Evolutionary conservation across 2,113 vertebrate genomes (phyloP).

Genomic region (Sardina pilchardus): DNA sequence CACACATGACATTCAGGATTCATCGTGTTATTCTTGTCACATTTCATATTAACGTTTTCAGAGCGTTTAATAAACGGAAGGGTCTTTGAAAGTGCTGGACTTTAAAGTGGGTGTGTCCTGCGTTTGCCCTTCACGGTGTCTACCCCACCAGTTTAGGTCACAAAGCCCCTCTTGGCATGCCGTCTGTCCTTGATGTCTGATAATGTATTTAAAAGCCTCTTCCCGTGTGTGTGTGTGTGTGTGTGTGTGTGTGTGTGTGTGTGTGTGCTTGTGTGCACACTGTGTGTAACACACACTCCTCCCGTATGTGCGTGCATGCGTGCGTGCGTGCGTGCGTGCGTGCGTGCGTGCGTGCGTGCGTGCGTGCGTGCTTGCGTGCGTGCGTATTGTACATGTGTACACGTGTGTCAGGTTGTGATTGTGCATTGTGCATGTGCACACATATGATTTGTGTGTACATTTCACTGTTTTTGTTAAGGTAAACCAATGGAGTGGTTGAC

Average conservation of each 20-base stretch:
- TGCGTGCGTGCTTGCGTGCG: background rate
- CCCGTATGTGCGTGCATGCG: background rate
- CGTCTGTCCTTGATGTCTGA: conserved; percentile 34
- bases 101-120: background rate
- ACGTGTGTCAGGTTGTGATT: background rate
- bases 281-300: background rate
- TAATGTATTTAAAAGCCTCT: conserved; percentile 12
- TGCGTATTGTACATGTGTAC: background rate
- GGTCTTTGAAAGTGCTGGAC: background rate
- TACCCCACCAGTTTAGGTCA: background rate
- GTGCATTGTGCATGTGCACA: background rate
- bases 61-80: background rate
- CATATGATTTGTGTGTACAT: background rate
- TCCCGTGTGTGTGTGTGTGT: background rate
- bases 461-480: background rate
- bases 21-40: background rate
- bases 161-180: background rate
- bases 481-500: background rate
- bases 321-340: background rate
- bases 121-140: background rate
- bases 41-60: background rate
- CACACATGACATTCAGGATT: too few relatives aligned
- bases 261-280: background rate
- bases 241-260: background rate
- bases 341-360: background rate